These are phyloP conservation scores for Jacana jacana DNA, from an alignment of 2,113 vertebrate species.

Conservation along the genomic window DNA sequence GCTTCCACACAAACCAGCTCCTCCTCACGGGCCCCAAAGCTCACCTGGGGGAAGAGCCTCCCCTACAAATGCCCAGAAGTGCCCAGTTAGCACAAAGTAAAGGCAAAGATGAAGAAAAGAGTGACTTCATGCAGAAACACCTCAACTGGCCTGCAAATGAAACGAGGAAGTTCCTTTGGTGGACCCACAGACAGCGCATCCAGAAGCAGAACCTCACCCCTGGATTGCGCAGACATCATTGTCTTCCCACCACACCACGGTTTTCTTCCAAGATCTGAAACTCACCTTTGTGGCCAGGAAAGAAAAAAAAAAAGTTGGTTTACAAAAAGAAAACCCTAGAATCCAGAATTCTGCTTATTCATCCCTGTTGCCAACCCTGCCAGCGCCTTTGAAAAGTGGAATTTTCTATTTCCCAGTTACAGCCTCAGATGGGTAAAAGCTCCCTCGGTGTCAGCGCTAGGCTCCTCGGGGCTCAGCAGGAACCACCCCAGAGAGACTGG, in stretches of 20 bases:
- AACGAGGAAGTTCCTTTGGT: background rate
- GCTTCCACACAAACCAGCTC: background rate
- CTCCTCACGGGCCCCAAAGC: background rate
- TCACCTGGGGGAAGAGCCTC: rapidly evolving
- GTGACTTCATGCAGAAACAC: background rate
- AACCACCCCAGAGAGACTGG: background rate
- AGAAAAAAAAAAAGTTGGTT: background rate
- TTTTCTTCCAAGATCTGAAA: background rate
- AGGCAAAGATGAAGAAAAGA: background rate
- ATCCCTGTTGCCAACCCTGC: background rate
- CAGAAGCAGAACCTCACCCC: background rate
- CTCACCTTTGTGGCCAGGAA: background rate
- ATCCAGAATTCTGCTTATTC: background rate
- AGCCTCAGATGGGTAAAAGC: background rate
- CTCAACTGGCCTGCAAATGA: background rate
- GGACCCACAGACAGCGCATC: background rate
- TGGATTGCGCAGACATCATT: rapidly evolving
- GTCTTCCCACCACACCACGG: background rate
- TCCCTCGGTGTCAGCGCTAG: rapidly evolving
- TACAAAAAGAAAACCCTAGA: background rate
- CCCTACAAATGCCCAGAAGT: background rate
- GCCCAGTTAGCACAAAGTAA: background rate
- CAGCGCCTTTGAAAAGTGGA: background rate
- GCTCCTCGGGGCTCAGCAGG: background rate
- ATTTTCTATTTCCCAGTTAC: background rate